phyloP scores from a whole-genome alignment of 2,113 vertebrate genomes.

The Rhipidura dahli region DNA sequence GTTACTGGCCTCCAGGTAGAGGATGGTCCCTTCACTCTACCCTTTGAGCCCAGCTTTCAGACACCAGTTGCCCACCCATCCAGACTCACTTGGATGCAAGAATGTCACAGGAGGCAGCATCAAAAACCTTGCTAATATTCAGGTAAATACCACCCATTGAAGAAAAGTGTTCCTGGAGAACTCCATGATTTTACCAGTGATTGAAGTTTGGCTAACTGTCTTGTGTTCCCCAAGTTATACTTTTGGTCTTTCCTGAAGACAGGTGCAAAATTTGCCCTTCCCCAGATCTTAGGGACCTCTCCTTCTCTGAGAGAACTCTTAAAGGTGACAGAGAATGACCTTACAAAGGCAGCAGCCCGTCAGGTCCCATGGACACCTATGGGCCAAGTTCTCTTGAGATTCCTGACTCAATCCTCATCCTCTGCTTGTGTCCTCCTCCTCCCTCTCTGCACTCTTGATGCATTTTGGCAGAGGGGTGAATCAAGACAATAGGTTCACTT shows the following conservation, averaged over 20 bases:
- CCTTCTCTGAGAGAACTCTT: background rate
- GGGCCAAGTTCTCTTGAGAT: background rate
- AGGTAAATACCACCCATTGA: background rate
- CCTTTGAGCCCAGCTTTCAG: background rate
- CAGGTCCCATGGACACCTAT: background rate
- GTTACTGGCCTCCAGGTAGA: background rate
- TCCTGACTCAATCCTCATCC: background rate
- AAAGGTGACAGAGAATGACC: background rate
- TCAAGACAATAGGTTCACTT: background rate
- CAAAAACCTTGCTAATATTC: background rate
- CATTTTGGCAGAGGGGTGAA: background rate
- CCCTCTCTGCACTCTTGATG: background rate
- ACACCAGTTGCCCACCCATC: accelerated
- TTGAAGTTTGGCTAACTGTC: background rate
- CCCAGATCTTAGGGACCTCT: background rate
- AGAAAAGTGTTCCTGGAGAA: background rate
- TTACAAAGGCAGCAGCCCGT: background rate
- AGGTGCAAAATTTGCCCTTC: background rate
- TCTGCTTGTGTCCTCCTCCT: background rate
- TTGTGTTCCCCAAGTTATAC: background rate
- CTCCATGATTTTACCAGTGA: background rate
- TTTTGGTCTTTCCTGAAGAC: background rate
- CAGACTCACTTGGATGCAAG: background rate
- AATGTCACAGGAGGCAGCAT: background rate
- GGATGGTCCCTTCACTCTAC: background rate